A percentile compares a stretch with the other conserved stretches of the same genome.
phyloP scores from a whole-genome alignment of 2,888 invertebrate genomes.

The Amblyjoppa fuscipennis region DNA sequence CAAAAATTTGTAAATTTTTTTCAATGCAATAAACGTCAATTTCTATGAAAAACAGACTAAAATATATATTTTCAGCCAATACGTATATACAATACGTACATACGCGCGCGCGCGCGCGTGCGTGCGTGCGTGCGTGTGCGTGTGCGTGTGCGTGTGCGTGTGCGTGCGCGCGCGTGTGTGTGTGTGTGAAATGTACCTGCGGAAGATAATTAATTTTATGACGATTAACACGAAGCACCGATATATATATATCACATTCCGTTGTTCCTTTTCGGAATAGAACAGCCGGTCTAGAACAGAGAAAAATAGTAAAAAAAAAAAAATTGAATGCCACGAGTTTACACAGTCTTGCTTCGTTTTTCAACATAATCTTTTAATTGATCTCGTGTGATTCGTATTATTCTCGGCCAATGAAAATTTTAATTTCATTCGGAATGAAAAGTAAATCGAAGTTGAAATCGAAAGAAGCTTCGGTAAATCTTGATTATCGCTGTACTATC shows the following conservation, averaged over 20 bases:
- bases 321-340: conserved; percentile 21
- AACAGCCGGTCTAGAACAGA: conserved; percentile 52
- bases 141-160: too few relatives aligned
- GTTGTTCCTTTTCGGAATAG: conserved; percentile 46
- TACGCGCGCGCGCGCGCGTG: too few relatives aligned
- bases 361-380: background rate
- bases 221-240: conserved; percentile 22
- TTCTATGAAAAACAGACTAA: too few relatives aligned
- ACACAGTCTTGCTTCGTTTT: background rate
- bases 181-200: background rate
- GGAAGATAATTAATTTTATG: background rate
- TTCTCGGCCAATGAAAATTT: background rate
- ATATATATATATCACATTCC: conserved; percentile 42
- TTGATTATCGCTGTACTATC: conserved; percentile 2
- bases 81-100: too few relatives aligned
- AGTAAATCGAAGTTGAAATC: background rate
- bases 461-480: background rate
- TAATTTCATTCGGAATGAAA: background rate
- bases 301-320: conserved; percentile 41
- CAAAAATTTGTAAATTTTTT: too few relatives aligned
- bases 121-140: too few relatives aligned
- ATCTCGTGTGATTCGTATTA: background rate
- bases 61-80: too few relatives aligned
- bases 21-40: too few relatives aligned
- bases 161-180: too few relatives aligned